Conservation (phyloP, 2,888 invertebrate species). For the Acrobasis consociella region DNA sequence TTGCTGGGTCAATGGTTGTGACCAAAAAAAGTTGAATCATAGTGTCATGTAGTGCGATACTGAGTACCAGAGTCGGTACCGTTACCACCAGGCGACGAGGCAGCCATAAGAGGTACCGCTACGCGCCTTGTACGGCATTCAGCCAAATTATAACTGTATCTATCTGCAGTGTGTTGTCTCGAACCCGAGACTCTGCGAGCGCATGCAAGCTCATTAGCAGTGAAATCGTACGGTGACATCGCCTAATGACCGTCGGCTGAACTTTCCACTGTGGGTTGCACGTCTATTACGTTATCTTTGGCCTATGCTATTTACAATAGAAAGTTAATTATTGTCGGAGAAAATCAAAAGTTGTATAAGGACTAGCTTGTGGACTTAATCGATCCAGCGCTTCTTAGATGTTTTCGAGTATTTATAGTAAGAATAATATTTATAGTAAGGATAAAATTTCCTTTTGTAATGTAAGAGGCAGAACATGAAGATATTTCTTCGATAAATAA, state of each 20-base stretch:
- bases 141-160: conserved; percentile 74
- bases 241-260: conserved; percentile 48
- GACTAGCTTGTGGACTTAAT: background rate
- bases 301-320: background rate
- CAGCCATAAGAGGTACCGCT: conserved; percentile 68
- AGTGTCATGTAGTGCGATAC: conserved; percentile 38
- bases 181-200: conserved; percentile 36
- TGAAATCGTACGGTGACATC: conserved; percentile 54
- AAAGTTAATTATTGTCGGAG: background rate
- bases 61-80: conserved; percentile 42
- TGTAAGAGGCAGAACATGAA: background rate
- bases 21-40: conserved; percentile 33
- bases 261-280: conserved; percentile 43
- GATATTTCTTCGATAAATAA: background rate
- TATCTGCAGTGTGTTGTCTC: conserved; percentile 47
- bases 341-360: background rate
- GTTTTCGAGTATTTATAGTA: background rate
- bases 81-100: conserved; percentile 59
- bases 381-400: background rate
- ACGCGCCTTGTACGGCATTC: conserved; percentile 57
- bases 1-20: conserved; percentile 25
- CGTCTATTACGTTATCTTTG: conserved; percentile 5
- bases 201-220: conserved; percentile 52
- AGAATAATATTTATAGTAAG: too few species aligned
- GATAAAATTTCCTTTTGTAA: background rate